Conservation (phyloP, 2,888 invertebrate genomes). For the Archaeoteleia sp. region DNA sequence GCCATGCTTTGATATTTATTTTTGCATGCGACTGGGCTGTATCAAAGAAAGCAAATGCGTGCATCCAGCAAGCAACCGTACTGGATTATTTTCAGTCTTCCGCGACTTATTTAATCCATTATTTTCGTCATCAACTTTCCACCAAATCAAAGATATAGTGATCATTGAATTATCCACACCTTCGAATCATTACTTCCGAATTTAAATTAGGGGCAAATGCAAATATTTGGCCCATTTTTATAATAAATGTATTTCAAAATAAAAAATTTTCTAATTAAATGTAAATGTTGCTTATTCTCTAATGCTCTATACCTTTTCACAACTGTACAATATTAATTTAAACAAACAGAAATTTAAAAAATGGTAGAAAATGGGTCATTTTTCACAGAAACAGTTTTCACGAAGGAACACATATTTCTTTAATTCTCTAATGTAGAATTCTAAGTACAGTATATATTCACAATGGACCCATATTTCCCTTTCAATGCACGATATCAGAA, state of each 20-base stretch:
- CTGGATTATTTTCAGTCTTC: slow-evolving; percentile 14
- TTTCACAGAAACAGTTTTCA: background rate
- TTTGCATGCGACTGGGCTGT: slow-evolving; percentile 11
- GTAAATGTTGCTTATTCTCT: too few relatives aligned
- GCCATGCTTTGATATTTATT: slow-evolving; percentile 15
- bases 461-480: slow-evolving; percentile 41
- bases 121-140: background rate
- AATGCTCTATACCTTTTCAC: too few relatives aligned
- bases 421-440: slow-evolving; percentile 27
- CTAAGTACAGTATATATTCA: slow-evolving; percentile 33
- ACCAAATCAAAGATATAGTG: too few relatives aligned
- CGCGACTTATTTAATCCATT: background rate
- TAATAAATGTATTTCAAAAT: too few relatives aligned
- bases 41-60: slow-evolving; percentile 26
- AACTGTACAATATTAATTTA: too few relatives aligned
- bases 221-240: too few relatives aligned
- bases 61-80: slow-evolving; percentile 8
- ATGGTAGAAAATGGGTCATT: background rate
- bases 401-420: slow-evolving; percentile 6
- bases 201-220: too few relatives aligned
- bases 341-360: too few relatives aligned
- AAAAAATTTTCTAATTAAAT: too few relatives aligned
- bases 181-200: too few relatives aligned
- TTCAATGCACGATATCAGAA: slow-evolving; percentile 36
- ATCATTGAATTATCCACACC: slow-evolving; percentile 5